These are phyloP conservation scores for Ormyrus nitidulus DNA, from an alignment of 2,888 invertebrate species.

Conservation along the genomic window DNA sequence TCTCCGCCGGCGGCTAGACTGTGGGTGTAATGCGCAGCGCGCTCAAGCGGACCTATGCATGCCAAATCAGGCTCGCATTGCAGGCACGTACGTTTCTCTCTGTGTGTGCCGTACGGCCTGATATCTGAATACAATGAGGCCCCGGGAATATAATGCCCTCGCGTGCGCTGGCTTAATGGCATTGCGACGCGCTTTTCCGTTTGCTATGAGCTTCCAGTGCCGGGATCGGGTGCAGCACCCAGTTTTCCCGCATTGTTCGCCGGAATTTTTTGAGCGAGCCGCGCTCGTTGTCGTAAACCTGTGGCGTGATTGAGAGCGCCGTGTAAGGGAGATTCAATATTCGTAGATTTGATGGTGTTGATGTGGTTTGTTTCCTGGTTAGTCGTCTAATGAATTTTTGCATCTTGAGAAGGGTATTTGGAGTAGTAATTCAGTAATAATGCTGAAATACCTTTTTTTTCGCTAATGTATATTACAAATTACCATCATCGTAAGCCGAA, in stretches of 20 bases:
- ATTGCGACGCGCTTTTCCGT: conserved; percentile 57
- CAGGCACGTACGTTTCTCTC: conserved; percentile 42
- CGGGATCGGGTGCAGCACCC: conserved; percentile 41
- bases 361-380: no score
- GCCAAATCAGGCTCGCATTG: conserved; percentile 66
- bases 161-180: conserved; percentile 60
- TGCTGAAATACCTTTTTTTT: no score
- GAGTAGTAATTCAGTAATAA: no score
- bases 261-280: background rate
- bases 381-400: no score
- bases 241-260: conserved; percentile 39
- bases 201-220: background rate
- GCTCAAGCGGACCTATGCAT: conserved; percentile 66
- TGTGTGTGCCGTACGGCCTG: conserved; percentile 53
- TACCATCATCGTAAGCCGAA: no score
- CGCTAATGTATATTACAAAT: no score
- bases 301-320: no score
- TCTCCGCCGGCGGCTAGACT: conserved; percentile 8
- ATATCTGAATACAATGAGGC: conserved; percentile 72
- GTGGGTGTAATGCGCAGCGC: conserved; percentile 63
- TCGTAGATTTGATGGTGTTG: no score
- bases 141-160: conserved; percentile 64
- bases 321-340: no score
- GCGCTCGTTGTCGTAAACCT: no score
- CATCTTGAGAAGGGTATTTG: no score